Evolutionary conservation across 2,888 invertebrate genomes (phyloP).

Genomic region (Phania funesta): DNA sequence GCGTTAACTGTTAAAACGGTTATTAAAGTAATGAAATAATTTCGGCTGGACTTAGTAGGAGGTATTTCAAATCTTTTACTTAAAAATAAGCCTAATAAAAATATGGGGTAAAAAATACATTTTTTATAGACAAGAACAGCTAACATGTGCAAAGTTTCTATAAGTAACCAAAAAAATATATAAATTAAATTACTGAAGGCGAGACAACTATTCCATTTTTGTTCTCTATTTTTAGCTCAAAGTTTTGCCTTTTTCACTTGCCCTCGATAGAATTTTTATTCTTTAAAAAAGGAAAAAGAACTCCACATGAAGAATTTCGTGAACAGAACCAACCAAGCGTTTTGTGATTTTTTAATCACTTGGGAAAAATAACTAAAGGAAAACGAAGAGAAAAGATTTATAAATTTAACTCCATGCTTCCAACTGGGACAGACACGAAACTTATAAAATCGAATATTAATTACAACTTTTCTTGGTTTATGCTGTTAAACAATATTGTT

Average conservation of each 20-base stretch:
- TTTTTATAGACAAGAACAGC: too few relatives aligned
- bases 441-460: neutral
- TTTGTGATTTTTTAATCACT: neutral
- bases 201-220: too few relatives aligned
- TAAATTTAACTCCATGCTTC: neutral
- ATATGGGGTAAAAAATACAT: too few relatives aligned
- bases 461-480: neutral
- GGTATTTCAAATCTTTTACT: too few relatives aligned
- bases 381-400: neutral
- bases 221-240: neutral
- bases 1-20: too few relatives aligned
- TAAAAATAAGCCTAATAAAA: too few relatives aligned
- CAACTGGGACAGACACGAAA: neutral
- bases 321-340: neutral
- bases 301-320: neutral
- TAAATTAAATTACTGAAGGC: too few relatives aligned
- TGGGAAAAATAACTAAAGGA: neutral
- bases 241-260: neutral
- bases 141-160: too few relatives aligned
- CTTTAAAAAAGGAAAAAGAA: too few relatives aligned
- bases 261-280: neutral
- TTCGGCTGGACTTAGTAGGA: too few relatives aligned
- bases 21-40: too few relatives aligned
- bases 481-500: neutral
- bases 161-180: too few relatives aligned